Evolutionary conservation across 2,113 vertebrate species (phyloP), one percentile per base, ranked within the genome.

Genomic region (Lamprologus sp.): DNA sequence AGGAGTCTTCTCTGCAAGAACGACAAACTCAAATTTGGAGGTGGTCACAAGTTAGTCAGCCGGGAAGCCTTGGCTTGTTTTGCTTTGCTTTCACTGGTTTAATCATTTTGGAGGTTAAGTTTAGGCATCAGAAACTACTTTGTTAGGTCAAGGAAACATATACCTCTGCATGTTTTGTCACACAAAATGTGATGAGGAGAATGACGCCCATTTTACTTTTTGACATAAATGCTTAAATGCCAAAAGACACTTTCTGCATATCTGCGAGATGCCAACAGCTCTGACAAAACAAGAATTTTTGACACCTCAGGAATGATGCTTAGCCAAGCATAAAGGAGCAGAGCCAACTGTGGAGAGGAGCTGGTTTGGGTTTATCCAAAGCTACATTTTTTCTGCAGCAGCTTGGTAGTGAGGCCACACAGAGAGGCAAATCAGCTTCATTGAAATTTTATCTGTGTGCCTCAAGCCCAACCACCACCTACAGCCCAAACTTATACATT

Each of bases 201-300:
- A 7, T 31, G 42, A 77, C 0, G 7, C 42, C 23, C 1, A 31
- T 31, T 75, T 75, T 2, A 31, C 9, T 40, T 19, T 75, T 75
- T 49, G 42, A 75, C 2, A 8, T 49, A 75, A 75, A 77, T 12
- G 0, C 0, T 8, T 31, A n/a, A 0, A 49, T 28, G 45, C 26
- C 42, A 31, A 31, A 45, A 26, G 9, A 31, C 9, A 12, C 42
- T 49, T 75, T 49, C 26, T 49, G 45, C 1, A 77, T 49, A 31
- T 77, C 70, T 77, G 23, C 1, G 0, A 77, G 70, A 31, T 10
- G 70, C 70, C 3, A 77, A 47, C 23, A 77, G 70, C 23, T 28
- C 42, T 75, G 23, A 75, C 23, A 10, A 75, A 75, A 47, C 42
- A 47, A 28, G 23, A 75, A 28, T 47, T 75, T 49, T 75, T 75